Base-by-base conservation (phyloP, 1,140 invertebrate genomes). In the Polypedilum pembai region DNA sequence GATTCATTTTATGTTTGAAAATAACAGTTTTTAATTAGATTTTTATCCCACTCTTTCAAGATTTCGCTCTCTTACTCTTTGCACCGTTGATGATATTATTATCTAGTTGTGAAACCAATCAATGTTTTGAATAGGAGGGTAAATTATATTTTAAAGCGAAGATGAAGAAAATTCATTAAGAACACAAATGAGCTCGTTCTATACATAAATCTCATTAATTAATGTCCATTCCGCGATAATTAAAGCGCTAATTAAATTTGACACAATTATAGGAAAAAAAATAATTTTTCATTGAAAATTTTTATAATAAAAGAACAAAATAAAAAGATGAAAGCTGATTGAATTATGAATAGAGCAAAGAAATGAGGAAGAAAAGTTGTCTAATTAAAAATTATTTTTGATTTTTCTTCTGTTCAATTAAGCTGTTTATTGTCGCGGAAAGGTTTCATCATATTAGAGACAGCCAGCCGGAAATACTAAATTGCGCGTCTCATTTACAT, bases 141-240 rank as follows among this genome's bases (percentile, higher is more conserved):
- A 33, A 33, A 33, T 15, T 56, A 56, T 45, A 45, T 45, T 56
- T 56, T 33, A 33, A 5, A 33, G 24, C 24, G 5, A 33, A 33
- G 24, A 5, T 5, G 45, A 56, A 56, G 45, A 56, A 56, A 56
- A 56, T 56, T 56, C 45, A 56, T 56, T 56, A 56, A 56, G n/a
- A 56, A 56, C 45, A 56, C 45, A 56, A 56, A 56, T 56, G 45
- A 56, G 45, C 45, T 15, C 15, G 45, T 12, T 56, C 24, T 33
- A 33, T 33, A 56, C 45, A 56, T 33, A 56, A 56, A 56, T 56
- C 45, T 56, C 45, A 56, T 56, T 56, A 56, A 56, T 56, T 56
- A 56, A 56, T 56, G 45, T 56, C 45, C 45, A 56, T 56, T 56
- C 10, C 45, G 8, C 3, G 12, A n/a, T 12, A 56, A 56, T n/a